Percentiles rank a stretch among this genome's conserved stretches.
phyloP scores from a whole-genome alignment of 1,140 invertebrate genomes.

The Dendroctonus ponderosae region DNA sequence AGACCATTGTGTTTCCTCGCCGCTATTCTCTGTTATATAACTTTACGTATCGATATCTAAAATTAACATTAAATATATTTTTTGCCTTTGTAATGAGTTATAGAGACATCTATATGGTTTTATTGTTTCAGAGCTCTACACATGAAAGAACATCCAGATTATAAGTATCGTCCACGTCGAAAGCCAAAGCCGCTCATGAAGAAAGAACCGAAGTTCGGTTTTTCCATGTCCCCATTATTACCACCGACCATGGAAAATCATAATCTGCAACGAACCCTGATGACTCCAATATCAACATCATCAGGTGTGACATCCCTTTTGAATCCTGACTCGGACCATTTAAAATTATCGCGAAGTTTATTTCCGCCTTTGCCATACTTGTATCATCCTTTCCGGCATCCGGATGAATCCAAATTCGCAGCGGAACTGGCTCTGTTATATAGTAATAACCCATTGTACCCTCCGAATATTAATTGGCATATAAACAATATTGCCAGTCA shows the following conservation, averaged over 20 bases:
- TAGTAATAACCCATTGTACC: constrained; percentile 48
- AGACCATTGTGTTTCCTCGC: constrained; percentile 44
- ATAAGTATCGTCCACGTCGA: constrained; percentile 88
- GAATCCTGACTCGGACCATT: constrained; percentile 56
- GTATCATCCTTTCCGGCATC: constrained; percentile 68
- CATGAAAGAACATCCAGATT: constrained; percentile 97
- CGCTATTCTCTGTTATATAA: constrained; percentile 31
- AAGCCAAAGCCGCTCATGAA: constrained; percentile 83
- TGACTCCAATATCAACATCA: constrained; percentile 58
- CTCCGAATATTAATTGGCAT: constrained; percentile 47
- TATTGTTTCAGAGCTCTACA: constrained; percentile 76
- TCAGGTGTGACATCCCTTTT: constrained; percentile 56
- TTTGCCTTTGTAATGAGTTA: not conserved
- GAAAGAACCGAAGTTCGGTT: constrained; percentile 73
- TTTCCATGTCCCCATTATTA: constrained; percentile 63
- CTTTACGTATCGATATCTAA: constrained; percentile 10
- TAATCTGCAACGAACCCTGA: constrained; percentile 59
- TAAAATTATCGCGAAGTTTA: constrained; percentile 64
- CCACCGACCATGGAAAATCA: constrained; percentile 53
- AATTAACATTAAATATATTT: not conserved
- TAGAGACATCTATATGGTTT: constrained; percentile 2
- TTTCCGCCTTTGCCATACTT: constrained; percentile 72
- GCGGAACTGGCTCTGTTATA: constrained; percentile 62
- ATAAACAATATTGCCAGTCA: constrained; percentile 47
- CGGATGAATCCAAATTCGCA: constrained; percentile 62